Percentiles rank a stretch among this genome's conserved stretches.
phyloP scores from a whole-genome alignment of 1,140 invertebrate species.

The Drosophila chauvacae region DNA sequence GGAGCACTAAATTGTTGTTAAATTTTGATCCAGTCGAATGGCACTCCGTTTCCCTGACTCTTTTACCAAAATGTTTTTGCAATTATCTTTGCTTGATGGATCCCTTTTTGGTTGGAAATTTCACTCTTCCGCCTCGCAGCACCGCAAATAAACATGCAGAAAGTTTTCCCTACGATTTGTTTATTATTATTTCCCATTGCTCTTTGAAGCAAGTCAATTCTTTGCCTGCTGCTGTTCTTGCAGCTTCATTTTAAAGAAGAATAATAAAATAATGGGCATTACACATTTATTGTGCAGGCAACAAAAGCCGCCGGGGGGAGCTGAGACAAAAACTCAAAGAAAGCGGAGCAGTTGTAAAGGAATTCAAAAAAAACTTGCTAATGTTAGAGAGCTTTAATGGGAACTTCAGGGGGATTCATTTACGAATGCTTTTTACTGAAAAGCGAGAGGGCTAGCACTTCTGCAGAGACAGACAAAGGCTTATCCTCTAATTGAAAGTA shows the following conservation, averaged over 20 bases:
- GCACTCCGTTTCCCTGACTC: slow-evolving; percentile 5
- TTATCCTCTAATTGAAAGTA: slow-evolving; percentile 41
- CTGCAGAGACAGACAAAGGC: slow-evolving; percentile 12
- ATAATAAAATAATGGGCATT: slow-evolving; percentile 51
- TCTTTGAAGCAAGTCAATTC: slow-evolving; percentile 58
- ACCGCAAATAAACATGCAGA: slow-evolving; percentile 41
- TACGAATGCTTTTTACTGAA: slow-evolving; percentile 6
- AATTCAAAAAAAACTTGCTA: slow-evolving; percentile 31
- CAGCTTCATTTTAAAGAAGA: slow-evolving; percentile 41
- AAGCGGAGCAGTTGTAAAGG: slow-evolving; percentile 21
- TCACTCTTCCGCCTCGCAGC: slow-evolving; percentile 21
- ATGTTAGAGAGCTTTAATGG: slow-evolving; percentile 18
- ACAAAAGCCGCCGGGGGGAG: slow-evolving; percentile 23
- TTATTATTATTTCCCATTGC: slow-evolving; percentile 73
- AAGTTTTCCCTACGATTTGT: slow-evolving; percentile 70
- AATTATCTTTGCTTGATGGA: slow-evolving; percentile 57
- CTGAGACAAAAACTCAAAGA: slow-evolving; percentile 6
- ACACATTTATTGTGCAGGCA: slow-evolving; percentile 36
- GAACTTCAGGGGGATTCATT: slow-evolving; percentile 2
- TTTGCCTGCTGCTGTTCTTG: slow-evolving; percentile 6
- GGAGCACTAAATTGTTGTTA: slow-evolving; percentile 41
- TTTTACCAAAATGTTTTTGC: slow-evolving; percentile 35
- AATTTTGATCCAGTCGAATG: slow-evolving; percentile 22
- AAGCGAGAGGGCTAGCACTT: background rate
- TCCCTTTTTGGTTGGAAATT: slow-evolving; percentile 21